A percentile compares a stretch with the other conserved stretches of the same genome.
These are phyloP conservation scores for Anas flavirostris DNA, from an alignment of 2,797 vertebrate species.

Conservation along the genomic window DNA sequence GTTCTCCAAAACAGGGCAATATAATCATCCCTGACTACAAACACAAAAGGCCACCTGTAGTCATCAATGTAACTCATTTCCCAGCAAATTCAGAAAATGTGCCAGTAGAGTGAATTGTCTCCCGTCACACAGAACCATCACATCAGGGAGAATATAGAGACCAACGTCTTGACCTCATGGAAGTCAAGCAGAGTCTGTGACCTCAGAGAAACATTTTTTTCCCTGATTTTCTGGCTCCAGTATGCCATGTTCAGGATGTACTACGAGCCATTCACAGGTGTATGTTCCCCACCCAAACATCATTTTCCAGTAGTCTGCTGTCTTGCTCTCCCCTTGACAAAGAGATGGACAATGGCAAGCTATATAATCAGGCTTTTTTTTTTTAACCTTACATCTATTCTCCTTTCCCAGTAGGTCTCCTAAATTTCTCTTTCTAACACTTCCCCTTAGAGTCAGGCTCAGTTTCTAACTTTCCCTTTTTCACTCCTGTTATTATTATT, in stretches of 20 bases:
- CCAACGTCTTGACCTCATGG: not conserved
- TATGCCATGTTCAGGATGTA: accelerated
- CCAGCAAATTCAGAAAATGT: not conserved
- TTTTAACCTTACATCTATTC: not conserved
- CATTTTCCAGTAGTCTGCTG: not conserved
- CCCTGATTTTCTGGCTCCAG: not conserved
- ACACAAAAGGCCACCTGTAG: not conserved
- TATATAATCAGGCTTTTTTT: not conserved
- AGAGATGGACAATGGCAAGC: not conserved
- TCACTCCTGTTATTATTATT: not conserved
- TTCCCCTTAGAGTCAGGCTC: not conserved
- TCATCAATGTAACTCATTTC: not conserved
- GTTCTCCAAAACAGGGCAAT: not conserved
- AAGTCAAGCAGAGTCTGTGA: not conserved
- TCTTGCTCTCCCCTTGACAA: not conserved
- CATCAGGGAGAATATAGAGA: not conserved
- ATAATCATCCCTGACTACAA: not conserved
- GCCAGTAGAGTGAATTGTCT: not conserved
- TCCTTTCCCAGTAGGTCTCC: not conserved
- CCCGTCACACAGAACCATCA: not conserved
- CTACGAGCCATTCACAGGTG: not conserved
- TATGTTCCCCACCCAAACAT: not conserved
- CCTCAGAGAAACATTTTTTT: not conserved
- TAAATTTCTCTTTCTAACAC: not conserved
- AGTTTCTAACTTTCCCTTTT: not conserved